Evolutionary conservation across 1,140 invertebrate species (phyloP).

Genomic region (Augochlora pura): DNA sequence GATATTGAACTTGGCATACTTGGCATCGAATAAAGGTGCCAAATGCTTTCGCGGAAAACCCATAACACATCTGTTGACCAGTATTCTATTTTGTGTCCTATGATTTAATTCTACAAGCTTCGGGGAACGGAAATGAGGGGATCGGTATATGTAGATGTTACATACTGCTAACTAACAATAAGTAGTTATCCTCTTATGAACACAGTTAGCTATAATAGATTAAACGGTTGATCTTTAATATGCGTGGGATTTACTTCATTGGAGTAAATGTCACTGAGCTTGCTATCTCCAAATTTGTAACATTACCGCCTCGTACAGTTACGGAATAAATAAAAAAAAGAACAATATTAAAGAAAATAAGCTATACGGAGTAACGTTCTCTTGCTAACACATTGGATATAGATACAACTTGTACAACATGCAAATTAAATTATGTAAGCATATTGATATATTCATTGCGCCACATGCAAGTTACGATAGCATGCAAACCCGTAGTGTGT

Average conservation of each 20-base stretch:
- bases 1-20: constrained; percentile 21
- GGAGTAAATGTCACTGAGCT: constrained; percentile 11
- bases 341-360: too few species aligned
- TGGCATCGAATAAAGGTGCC: constrained; percentile 1
- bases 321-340: too few species aligned
- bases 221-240: constrained; percentile 11
- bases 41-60: constrained; percentile 20
- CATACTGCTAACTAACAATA: constrained; percentile 5
- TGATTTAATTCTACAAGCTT: not conserved
- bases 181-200: not conserved
- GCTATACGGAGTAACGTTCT: too few species aligned
- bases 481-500: not conserved
- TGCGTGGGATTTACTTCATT: not conserved
- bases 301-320: not conserved
- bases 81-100: not conserved
- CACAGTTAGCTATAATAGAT: not conserved
- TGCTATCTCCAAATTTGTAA: not conserved
- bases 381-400: not conserved
- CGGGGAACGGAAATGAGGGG: not conserved
- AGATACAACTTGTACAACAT: not conserved
- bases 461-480: not conserved
- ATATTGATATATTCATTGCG: not conserved
- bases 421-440: constrained; percentile 1
- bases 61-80: too few species aligned
- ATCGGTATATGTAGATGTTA: not conserved